Percentiles rank a stretch among this genome's conserved stretches.
phyloP scores from a whole-genome alignment of 2,888 invertebrate genomes.

The Cancer borealis region DNA sequence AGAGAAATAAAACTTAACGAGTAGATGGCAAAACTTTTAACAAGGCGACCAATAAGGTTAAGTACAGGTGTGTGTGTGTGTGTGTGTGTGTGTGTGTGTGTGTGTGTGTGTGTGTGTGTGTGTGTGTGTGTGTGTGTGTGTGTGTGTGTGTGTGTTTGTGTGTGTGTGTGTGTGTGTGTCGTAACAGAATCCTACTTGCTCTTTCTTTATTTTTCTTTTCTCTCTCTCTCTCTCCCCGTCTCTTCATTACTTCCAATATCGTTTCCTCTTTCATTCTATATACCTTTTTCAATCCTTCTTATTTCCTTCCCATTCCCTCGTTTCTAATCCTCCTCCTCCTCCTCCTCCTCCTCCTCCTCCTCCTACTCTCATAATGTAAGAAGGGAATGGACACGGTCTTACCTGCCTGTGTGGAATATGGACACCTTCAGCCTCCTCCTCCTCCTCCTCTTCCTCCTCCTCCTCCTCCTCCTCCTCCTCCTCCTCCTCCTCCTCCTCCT shows the following conservation, averaged over 20 bases:
- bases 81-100: slow-evolving; percentile 21
- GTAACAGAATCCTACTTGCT: too few relatives aligned
- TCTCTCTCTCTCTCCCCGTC: background rate
- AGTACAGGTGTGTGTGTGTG: slow-evolving; percentile 38
- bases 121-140: background rate
- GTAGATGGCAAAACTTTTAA: background rate
- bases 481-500: background rate
- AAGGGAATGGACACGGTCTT: background rate
- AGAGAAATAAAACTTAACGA: slow-evolving; percentile 12
- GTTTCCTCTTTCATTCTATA: background rate
- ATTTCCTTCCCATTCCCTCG: background rate
- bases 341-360: background rate
- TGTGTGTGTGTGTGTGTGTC: too few relatives aligned
- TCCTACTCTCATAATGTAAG: background rate
- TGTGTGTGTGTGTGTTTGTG: background rate
- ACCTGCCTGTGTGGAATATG: background rate
- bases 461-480: background rate
- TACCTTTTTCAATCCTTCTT: background rate
- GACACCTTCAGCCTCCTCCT: background rate
- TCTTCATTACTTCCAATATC: background rate
- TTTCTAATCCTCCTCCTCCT: background rate
- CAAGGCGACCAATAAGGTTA: background rate
- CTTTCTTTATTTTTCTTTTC: too few relatives aligned
- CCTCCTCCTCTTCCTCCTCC: background rate
- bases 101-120: background rate